These are phyloP conservation scores for Eriocheir sinensis DNA, from an alignment of 1,140 invertebrate species.

Conservation along the genomic window DNA sequence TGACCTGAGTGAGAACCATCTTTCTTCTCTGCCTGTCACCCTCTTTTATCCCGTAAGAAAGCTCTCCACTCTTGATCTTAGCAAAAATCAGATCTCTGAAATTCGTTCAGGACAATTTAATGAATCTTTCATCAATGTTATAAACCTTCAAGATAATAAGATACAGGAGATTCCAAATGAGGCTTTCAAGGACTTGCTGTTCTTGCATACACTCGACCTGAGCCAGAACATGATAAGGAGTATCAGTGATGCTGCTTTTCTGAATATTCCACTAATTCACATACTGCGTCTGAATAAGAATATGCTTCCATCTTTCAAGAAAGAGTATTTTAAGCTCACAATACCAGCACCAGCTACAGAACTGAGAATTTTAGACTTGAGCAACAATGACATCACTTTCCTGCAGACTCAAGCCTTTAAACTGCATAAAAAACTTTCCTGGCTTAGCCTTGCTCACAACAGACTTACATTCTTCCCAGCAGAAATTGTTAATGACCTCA, in stretches of 20 bases:
- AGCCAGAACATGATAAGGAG: slow-evolving; percentile 81
- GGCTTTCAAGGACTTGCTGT: slow-evolving; percentile 81
- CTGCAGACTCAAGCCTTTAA: slow-evolving; percentile 91
- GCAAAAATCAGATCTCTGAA: slow-evolving; percentile 88
- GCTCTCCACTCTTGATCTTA: slow-evolving; percentile 86
- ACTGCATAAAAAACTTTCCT: slow-evolving; percentile 88
- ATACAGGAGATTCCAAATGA: slow-evolving; percentile 80
- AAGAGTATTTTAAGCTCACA: slow-evolving; percentile 86
- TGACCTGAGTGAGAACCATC: slow-evolving; percentile 88
- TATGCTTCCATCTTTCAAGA: slow-evolving; percentile 87
- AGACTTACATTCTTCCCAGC: slow-evolving; percentile 91
- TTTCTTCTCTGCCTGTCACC: slow-evolving; percentile 88
- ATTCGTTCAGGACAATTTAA: slow-evolving; percentile 85
- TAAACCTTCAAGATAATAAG: slow-evolving; percentile 80
- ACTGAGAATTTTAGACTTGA: slow-evolving; percentile 88
- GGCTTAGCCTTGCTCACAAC: slow-evolving; percentile 88
- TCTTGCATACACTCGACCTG: slow-evolving; percentile 81
- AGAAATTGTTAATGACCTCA: slow-evolving; percentile 86
- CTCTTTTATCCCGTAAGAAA: slow-evolving; percentile 86
- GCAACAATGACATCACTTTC: slow-evolving; percentile 89
- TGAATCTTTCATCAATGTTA: slow-evolving; percentile 78
- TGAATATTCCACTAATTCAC: slow-evolving; percentile 80
- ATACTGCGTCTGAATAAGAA: slow-evolving; percentile 81
- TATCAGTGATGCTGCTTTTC: slow-evolving; percentile 80
- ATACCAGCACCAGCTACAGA: slow-evolving; percentile 82